A percentile compares a stretch with the other conserved stretches of the same genome.
Conservation (phyloP, 1,140 invertebrate genomes). For the Trypoxylus dichotomus region DNA sequence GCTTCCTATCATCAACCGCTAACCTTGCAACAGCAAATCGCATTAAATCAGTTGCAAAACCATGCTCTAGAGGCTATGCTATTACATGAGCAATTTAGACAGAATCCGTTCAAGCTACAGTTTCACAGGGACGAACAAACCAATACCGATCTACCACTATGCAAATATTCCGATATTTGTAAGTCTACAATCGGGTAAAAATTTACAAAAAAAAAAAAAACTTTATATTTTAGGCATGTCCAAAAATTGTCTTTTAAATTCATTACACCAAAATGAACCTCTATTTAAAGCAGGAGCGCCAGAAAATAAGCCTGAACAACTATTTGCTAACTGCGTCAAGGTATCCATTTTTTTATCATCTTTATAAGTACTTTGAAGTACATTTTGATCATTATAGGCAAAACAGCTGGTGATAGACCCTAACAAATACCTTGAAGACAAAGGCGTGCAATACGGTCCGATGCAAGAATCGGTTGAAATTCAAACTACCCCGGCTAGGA, state of each 20-base stretch:
- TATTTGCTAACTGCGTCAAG: not conserved
- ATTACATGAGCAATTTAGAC: constrained; percentile 25
- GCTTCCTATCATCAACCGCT: constrained; percentile 1
- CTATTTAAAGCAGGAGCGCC: not conserved
- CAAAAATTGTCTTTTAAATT: not conserved
- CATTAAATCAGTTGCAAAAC: constrained; percentile 27
- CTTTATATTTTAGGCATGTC: not conserved
- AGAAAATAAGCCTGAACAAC: not conserved
- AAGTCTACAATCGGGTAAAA: not conserved
- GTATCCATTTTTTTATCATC: not conserved
- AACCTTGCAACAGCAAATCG: constrained; percentile 31
- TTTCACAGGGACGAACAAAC: constrained; percentile 29
- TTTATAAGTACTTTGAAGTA: not conserved
- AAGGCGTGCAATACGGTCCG: not conserved
- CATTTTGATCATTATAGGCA: not conserved
- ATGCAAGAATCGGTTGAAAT: not conserved
- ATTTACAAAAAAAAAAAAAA: not conserved
- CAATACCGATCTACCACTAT: not conserved
- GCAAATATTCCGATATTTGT: not conserved
- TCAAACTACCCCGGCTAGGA: not conserved
- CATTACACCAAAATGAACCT: not conserved
- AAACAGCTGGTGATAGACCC: not conserved
- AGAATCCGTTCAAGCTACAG: constrained; percentile 22
- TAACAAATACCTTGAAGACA: not conserved
- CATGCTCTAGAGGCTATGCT: constrained; percentile 29